Percentiles rank a stretch among this genome's conserved stretches.
These are phyloP conservation scores for Sarcophaga subvicina DNA, from an alignment of 2,888 invertebrate genomes.

Conservation along the genomic window DNA sequence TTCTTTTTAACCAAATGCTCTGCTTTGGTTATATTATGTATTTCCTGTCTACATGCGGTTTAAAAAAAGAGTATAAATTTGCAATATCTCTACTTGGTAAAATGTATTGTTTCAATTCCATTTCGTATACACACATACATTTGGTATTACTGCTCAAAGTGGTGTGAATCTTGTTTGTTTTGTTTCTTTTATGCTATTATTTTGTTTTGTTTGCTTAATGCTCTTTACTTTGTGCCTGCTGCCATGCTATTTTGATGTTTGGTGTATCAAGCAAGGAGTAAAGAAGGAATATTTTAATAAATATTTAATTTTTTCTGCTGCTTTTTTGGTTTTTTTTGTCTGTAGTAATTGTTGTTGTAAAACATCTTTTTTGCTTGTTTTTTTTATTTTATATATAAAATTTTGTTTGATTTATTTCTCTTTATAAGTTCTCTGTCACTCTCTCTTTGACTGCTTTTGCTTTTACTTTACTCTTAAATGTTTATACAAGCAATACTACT, in stretches of 20 bases:
- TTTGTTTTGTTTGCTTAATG: not conserved
- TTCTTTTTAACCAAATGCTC: constrained; percentile 29
- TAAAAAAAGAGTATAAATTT: constrained; percentile 12
- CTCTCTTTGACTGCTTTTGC: constrained; percentile 11
- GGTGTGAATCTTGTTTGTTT: constrained; percentile 51
- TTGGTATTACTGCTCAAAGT: constrained; percentile 15
- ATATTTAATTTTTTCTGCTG: constrained; percentile 44
- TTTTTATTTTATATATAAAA: constrained; percentile 1
- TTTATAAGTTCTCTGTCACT: constrained; percentile 17
- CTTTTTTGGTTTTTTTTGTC: no score
- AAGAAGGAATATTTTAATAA: constrained; percentile 51
- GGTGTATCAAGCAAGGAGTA: constrained; percentile 43
- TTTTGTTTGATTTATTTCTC: constrained; percentile 38
- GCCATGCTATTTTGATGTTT: not conserved
- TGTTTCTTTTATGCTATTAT: constrained; percentile 14
- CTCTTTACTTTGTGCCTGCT: constrained; percentile 20
- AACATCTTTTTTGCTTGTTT: constrained; percentile 48
- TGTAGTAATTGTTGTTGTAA: constrained; percentile 18
- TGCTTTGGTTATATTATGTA: constrained; percentile 23
- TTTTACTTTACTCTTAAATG: constrained; percentile 45
- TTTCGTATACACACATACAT: not conserved
- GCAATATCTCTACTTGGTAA: constrained; percentile 1
- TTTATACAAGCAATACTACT: constrained; percentile 58
- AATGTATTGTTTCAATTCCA: constrained; percentile 43
- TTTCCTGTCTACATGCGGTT: constrained; percentile 47